Evolutionary conservation across 2,888 invertebrate genomes (phyloP).

Genomic region (Trachelus troglodyta): DNA sequence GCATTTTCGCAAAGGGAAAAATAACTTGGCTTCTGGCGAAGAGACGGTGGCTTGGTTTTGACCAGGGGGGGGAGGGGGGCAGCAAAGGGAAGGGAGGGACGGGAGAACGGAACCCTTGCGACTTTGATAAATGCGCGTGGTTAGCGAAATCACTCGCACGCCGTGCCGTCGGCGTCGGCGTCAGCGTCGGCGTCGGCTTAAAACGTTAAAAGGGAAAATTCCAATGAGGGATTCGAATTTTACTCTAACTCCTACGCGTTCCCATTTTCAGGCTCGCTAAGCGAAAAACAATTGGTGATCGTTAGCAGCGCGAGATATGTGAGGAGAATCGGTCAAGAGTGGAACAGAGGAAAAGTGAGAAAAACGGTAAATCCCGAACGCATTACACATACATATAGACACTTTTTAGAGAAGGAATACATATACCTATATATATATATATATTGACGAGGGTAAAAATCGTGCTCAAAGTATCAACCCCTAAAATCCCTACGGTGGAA

Average conservation of each 20-base stretch:
- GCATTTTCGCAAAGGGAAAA: not conserved
- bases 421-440: not conserved
- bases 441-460: conserved; percentile 16
- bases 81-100: too few species aligned
- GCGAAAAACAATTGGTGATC: conserved; percentile 32
- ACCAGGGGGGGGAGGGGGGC: not conserved
- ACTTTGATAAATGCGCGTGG: conserved; percentile 47
- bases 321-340: not conserved
- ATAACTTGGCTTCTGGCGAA: not conserved
- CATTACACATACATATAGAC: conserved; percentile 30
- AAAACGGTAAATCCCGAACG: not conserved
- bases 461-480: conserved; percentile 22
- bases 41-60: not conserved
- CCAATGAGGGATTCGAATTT: conserved; percentile 18
- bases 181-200: conserved; percentile 3
- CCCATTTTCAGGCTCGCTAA: not conserved
- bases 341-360: not conserved
- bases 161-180: conserved; percentile 1
- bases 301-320: conserved; percentile 19
- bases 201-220: not conserved
- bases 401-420: conserved; percentile 34
- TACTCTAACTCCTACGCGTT: not conserved
- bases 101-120: conserved; percentile 22
- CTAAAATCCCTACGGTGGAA: not conserved
- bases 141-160: conserved; percentile 35